Evolutionary conservation across 2,113 vertebrate genomes (phyloP).

Genomic region (Entomyzon cyanotis): DNA sequence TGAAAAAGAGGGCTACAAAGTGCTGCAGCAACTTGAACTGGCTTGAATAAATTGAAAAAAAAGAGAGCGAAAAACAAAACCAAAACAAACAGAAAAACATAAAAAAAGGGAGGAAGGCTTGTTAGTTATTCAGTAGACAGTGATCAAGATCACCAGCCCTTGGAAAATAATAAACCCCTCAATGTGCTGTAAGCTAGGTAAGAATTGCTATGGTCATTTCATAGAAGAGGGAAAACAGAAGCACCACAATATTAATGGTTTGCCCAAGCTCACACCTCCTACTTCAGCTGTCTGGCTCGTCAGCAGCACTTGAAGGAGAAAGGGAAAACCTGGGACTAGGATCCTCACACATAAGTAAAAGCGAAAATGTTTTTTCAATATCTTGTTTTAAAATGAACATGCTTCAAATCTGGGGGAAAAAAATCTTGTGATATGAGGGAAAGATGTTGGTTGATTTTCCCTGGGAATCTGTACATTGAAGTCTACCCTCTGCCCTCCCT

Average conservation of each 20-base stretch:
- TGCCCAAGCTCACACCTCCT: neutral
- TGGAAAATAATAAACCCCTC: neutral
- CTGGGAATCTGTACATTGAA: neutral
- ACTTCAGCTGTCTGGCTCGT: neutral
- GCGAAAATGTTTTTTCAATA: neutral
- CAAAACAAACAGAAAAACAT: neutral
- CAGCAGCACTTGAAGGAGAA: neutral
- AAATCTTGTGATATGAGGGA: neutral
- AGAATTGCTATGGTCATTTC: neutral
- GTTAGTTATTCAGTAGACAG: neutral
- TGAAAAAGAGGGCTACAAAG: neutral
- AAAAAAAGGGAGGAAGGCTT: neutral
- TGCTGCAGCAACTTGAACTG: neutral
- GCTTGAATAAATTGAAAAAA: neutral
- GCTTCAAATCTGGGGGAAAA: neutral
- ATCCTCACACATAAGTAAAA: neutral
- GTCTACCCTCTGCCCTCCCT: neutral
- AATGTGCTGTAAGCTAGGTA: neutral
- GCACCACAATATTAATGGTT: neutral
- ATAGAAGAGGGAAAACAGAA: constrained; percentile 3
- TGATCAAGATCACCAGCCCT: neutral
- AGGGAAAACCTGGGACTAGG: neutral
- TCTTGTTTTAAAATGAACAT: neutral
- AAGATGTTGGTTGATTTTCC: neutral
- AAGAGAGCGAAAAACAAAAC: neutral